Evolutionary conservation across 2,888 invertebrate species (phyloP).

Genomic region (Sinotaia quadrata): DNA sequence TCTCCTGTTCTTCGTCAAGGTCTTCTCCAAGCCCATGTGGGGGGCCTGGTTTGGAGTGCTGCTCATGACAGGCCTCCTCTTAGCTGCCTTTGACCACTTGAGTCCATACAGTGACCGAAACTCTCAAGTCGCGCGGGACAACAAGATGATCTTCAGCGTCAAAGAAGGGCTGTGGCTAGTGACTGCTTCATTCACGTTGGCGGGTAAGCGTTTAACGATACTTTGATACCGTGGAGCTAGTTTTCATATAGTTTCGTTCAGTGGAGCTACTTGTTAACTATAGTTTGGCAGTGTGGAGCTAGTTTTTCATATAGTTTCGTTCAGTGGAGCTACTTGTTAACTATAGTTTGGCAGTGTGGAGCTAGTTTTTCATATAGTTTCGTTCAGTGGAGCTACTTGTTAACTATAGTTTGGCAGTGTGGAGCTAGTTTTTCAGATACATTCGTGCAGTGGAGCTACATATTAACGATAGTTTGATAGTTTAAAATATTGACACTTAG

Average conservation of each 20-base stretch:
- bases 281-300: too few species aligned
- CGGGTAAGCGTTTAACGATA: slow-evolving; percentile 69
- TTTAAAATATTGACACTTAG: too few species aligned
- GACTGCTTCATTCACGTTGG: slow-evolving; percentile 91
- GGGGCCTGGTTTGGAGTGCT: slow-evolving; percentile 83
- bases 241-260: background rate
- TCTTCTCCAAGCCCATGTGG: slow-evolving; percentile 90
- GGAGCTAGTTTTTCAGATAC: too few species aligned
- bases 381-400: too few species aligned
- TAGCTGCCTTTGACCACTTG: slow-evolving; percentile 90
- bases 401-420: too few species aligned
- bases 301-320: background rate
- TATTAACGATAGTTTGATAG: too few species aligned
- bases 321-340: background rate
- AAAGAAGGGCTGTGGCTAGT: slow-evolving; percentile 97
- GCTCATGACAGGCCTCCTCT: slow-evolving; percentile 86
- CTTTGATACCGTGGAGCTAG: background rate
- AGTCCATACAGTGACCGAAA: slow-evolving; percentile 86
- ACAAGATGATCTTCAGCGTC: slow-evolving; percentile 83
- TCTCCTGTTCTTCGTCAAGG: slow-evolving; percentile 94
- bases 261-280: too few species aligned
- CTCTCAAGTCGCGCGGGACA: slow-evolving; percentile 74
- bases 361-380: too few species aligned
- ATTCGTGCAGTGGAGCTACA: too few species aligned
- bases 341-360: too few species aligned